Evolutionary conservation across 2,888 invertebrate species (phyloP).

Genomic region (Machimus rusticus): DNA sequence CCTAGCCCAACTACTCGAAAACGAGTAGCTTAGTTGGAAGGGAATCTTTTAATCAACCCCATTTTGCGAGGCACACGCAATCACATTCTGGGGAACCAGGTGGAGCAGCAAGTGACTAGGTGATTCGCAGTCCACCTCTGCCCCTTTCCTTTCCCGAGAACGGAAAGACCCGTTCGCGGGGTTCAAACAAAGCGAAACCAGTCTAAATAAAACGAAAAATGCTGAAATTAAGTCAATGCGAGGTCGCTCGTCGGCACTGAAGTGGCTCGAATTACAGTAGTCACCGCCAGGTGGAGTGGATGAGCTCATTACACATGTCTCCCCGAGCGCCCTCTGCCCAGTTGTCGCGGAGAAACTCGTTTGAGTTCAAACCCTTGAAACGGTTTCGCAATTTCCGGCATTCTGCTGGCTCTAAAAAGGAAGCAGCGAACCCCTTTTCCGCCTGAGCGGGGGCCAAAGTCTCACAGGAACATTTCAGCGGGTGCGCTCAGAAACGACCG

Average conservation of each 20-base stretch:
- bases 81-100: neutral
- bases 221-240: conserved; percentile 18
- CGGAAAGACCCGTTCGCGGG: neutral
- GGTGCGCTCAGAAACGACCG: neutral
- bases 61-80: neutral
- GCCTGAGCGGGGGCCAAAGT: neutral
- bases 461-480: neutral
- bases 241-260: conserved; percentile 18
- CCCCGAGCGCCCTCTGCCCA: neutral
- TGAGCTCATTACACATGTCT: neutral
- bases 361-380: neutral
- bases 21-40: neutral
- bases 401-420: neutral
- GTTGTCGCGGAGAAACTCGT: neutral
- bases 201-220: neutral
- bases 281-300: neutral
- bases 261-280: neutral
- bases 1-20: neutral
- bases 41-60: neutral
- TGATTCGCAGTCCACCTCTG: neutral
- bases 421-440: neutral
- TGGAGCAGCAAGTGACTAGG: neutral
- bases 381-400: neutral
- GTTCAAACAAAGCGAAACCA: neutral
- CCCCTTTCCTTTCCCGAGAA: neutral